Base-by-base conservation (phyloP, 2,113 vertebrate genomes). In the Cyprinus carpio region DNA sequence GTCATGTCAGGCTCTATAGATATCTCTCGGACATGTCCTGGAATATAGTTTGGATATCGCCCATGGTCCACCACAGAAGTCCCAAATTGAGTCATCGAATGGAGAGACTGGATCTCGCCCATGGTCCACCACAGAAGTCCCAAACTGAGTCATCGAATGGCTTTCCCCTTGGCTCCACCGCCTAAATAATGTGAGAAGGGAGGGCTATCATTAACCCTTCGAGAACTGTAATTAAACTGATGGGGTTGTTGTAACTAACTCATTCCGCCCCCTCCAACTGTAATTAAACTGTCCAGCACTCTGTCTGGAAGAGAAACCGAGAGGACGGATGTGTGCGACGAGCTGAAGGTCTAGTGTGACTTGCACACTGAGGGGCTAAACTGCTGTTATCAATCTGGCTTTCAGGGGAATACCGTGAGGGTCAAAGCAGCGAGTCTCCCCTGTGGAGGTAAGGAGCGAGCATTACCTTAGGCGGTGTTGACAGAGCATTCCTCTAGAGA, bases 151-250 rank as follows among this genome's bases (percentile, higher is more conserved):
- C 74, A 51, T 76, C 51, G 75, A 87, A 84, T 43, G 58, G 37
- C 75, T 67, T 83, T 72, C 82, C 81, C 85, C 40, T 54, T 4
- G 67, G 84, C 64, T 4, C 40, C 62, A 34, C 58, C 5, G 76
- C 62, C 75, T 76, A 76, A 72, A 86, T 84, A 88, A 76, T 37
- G 25, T 75, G 67, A 54, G 76, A 49, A 46, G 75, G 81, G 49
- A 82, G 75, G 43, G 75, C 69, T 34, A 64, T 75, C 81, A 84
- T 86, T 86, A 86, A 88, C n/a, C n/a, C n/a, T 88, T 86, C 77
- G n/a, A n/a, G n/a, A n/a, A n/a, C n/a, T n/a, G n/a, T n/a, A n/a
- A n/a, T n/a, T n/a, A n/a, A n/a, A n/a, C n/a, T n/a, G n/a, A n/a
- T n/a, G n/a, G n/a, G n/a, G n/a, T n/a, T n/a, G n/a, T n/a, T 60